Evolutionary conservation across 37 sponge, comb jelly and placozoan genomes (phyloP).

Genomic region (Lycopodina hypogea): DNA sequence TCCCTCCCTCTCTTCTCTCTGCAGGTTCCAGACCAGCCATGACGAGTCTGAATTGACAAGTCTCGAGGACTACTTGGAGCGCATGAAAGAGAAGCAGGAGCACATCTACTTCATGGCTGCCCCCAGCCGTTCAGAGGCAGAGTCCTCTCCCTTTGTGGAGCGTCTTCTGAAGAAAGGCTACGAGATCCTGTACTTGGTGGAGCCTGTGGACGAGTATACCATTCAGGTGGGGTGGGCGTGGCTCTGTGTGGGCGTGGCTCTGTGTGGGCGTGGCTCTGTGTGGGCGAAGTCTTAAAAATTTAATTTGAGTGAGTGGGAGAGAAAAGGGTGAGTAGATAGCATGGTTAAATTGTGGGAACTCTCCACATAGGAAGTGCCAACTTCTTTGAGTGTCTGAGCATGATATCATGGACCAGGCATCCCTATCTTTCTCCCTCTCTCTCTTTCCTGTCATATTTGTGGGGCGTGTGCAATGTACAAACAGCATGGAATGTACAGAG

Average conservation of each 20-base stretch:
- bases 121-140: conserved; percentile 61
- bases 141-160: conserved; percentile 95
- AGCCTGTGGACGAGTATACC: conserved; percentile 95
- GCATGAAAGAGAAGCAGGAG: conserved; percentile 98
- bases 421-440: no score
- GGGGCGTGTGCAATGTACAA: no score
- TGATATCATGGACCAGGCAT: no score
- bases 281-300: not conserved
- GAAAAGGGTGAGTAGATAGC: not conserved
- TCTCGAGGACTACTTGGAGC: conserved; percentile 88
- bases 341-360: not conserved
- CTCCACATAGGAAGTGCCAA: no score
- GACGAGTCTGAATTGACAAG: conserved; percentile 66
- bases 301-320: not conserved
- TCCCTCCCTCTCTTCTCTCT: not conserved
- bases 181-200: conserved; percentile 92
- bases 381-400: no score
- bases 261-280: no score
- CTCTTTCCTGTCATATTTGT: no score
- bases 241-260: no score
- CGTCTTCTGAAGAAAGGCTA: conserved; percentile 89
- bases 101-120: conserved; percentile 97
- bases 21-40: conserved; percentile 87
- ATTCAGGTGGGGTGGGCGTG: conserved; percentile 38
- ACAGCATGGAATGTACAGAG: no score